These are phyloP conservation scores for Phrynocephalus guinanensis DNA, from an alignment of 2,797 vertebrate genomes.

Conservation along the genomic window DNA sequence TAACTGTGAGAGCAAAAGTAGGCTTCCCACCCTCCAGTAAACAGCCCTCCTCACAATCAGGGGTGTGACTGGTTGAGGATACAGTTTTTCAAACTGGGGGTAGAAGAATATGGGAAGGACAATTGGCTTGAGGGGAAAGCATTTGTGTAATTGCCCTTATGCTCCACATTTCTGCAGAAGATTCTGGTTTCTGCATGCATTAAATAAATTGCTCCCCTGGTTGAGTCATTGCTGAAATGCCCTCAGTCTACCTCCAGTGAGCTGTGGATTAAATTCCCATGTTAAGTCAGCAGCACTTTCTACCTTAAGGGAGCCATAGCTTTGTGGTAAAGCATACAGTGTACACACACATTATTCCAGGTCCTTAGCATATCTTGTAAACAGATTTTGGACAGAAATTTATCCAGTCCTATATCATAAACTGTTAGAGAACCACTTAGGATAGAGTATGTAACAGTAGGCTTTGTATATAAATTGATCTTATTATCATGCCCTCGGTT, in stretches of 20 bases:
- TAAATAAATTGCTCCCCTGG: not conserved
- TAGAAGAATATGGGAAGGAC: no score
- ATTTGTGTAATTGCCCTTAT: no score
- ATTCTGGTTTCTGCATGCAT: not conserved
- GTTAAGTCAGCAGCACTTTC: not conserved
- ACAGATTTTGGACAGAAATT: not conserved
- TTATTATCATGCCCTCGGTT: not conserved
- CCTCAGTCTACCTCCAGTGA: not conserved
- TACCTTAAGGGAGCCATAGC: not conserved
- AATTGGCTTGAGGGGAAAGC: no score
- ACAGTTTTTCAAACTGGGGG: no score
- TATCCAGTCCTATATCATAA: not conserved
- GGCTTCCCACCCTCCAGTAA: no score
- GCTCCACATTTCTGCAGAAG: no score
- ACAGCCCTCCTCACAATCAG: no score
- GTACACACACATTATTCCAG: not conserved
- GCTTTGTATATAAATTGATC: no score
- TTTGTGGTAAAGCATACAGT: not conserved
- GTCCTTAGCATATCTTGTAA: not conserved
- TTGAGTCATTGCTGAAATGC: not conserved
- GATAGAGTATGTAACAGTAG: no score
- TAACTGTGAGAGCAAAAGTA: no score
- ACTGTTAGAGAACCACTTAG: not conserved
- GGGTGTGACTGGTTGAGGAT: no score
- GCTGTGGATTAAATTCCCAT: not conserved